Conservation (phyloP, 1,140 invertebrate genomes). For the Andricus grossulariae region DNA sequence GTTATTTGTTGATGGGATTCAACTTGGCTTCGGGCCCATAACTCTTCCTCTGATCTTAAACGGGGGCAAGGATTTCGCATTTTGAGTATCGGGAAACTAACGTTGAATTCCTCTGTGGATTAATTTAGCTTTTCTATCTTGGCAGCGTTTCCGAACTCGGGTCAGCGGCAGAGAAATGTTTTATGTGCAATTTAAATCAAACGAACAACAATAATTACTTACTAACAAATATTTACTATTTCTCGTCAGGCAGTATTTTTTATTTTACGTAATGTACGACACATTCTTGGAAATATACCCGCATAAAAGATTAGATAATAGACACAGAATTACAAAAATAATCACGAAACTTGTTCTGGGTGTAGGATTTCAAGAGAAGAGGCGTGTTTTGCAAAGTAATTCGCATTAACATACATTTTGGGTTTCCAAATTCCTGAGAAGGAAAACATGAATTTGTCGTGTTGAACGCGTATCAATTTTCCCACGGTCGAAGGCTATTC, state of each 20-base stretch:
- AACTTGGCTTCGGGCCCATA: slow-evolving; percentile 51
- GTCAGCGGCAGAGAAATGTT: slow-evolving; percentile 35
- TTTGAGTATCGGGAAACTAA: slow-evolving; percentile 34
- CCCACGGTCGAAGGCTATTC: slow-evolving; percentile 8
- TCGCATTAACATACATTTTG: slow-evolving; percentile 2
- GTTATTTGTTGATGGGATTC: background rate
- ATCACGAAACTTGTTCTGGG: slow-evolving; percentile 8
- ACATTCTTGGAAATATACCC: background rate
- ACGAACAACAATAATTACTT: background rate
- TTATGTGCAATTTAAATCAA: background rate
- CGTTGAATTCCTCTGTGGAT: slow-evolving; percentile 33
- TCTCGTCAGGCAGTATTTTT: background rate
- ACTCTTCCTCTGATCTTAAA: slow-evolving; percentile 41
- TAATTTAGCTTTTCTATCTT: slow-evolving; percentile 46
- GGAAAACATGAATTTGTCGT: background rate
- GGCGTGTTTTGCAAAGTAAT: background rate
- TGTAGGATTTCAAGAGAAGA: background rate
- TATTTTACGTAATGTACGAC: slow-evolving; percentile 7
- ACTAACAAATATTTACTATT: background rate
- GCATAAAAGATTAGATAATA: background rate
- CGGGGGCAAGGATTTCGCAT: slow-evolving; percentile 51
- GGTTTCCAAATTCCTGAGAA: slow-evolving; percentile 1
- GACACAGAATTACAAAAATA: background rate
- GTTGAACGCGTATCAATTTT: background rate
- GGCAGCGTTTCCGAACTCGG: slow-evolving; percentile 42